These are phyloP conservation scores for Ispidina picta DNA, from an alignment of 2,797 vertebrate species.

Conservation along the genomic window DNA sequence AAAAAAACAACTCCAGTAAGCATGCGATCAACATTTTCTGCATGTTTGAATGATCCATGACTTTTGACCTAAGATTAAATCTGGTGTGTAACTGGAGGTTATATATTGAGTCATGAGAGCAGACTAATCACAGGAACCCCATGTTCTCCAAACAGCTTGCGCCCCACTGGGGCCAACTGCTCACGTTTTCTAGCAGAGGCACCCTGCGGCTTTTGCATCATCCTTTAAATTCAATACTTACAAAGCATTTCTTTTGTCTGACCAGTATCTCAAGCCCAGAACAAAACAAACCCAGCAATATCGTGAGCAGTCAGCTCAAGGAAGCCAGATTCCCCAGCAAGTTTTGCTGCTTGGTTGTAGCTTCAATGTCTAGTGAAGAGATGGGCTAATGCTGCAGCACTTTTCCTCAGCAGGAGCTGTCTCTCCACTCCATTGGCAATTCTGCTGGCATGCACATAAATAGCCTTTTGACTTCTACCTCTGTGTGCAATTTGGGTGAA, in stretches of 20 bases:
- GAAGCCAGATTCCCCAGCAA: not conserved
- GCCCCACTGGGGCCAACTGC: not conserved
- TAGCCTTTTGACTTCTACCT: conserved; percentile 41
- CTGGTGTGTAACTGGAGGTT: conserved; percentile 60
- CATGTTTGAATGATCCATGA: conserved; percentile 46
- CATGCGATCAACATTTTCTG: not conserved
- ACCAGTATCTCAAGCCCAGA: not conserved
- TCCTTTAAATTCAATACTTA: conserved; percentile 34
- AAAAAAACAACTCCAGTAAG: not conserved
- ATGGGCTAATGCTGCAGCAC: not conserved
- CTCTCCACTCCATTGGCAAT: not conserved
- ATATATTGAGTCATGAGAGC: conserved; percentile 45
- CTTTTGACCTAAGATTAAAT: conserved; percentile 69
- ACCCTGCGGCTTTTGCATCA: conserved; percentile 41
- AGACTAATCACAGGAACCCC: conserved; percentile 50
- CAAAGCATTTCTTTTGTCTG: not conserved
- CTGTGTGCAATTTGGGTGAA: conserved; percentile 6
- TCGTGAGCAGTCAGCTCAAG: not conserved
- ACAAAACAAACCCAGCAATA: not conserved
- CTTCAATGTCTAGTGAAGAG: not conserved
- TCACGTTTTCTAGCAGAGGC: conserved; percentile 21
- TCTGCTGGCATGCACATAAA: not conserved
- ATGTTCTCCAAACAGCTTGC: conserved; percentile 52
- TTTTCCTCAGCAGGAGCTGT: conserved; percentile 49
- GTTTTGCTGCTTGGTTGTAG: not conserved